Conservation (phyloP, 1,140 invertebrate genomes). For the Drosophila pectinifera region DNA sequence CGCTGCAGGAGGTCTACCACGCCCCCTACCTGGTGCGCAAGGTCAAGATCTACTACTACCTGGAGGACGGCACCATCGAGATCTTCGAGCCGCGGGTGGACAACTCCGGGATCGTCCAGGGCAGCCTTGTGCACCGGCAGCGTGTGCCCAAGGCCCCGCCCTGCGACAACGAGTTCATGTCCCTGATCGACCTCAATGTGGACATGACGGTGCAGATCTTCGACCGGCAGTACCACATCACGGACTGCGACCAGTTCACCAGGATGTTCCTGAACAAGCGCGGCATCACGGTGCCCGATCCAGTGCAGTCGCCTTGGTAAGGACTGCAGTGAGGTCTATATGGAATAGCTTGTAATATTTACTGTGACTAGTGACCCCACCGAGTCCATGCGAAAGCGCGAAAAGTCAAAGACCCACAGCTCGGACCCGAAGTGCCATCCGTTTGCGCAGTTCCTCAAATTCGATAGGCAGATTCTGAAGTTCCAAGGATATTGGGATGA, state of each 20-base stretch:
- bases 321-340: background rate
- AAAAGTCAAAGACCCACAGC: conserved; percentile 8
- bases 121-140: conserved; percentile 84
- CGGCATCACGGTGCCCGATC: conserved; percentile 92
- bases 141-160: conserved; percentile 70
- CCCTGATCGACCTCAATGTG: conserved; percentile 78
- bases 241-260: conserved; percentile 94
- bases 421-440: conserved; percentile 66
- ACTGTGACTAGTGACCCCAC: too few species aligned
- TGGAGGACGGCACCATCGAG: conserved; percentile 96
- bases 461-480: conserved; percentile 91
- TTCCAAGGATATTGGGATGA: conserved; percentile 97
- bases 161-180: conserved; percentile 72
- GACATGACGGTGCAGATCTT: conserved; percentile 71
- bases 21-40: conserved; percentile 90
- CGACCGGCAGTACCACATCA: conserved; percentile 87
- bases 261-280: conserved; percentile 92
- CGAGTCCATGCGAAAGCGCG: conserved; percentile 79
- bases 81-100: conserved; percentile 89
- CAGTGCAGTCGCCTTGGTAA: conserved; percentile 78
- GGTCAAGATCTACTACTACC: conserved; percentile 94
- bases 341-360: too few species aligned
- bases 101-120: conserved; percentile 92
- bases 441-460: conserved; percentile 90
- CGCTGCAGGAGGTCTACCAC: conserved; percentile 89